phyloP scores from a whole-genome alignment of 2,797 vertebrate genomes.

The Liparis tanakae region DNA sequence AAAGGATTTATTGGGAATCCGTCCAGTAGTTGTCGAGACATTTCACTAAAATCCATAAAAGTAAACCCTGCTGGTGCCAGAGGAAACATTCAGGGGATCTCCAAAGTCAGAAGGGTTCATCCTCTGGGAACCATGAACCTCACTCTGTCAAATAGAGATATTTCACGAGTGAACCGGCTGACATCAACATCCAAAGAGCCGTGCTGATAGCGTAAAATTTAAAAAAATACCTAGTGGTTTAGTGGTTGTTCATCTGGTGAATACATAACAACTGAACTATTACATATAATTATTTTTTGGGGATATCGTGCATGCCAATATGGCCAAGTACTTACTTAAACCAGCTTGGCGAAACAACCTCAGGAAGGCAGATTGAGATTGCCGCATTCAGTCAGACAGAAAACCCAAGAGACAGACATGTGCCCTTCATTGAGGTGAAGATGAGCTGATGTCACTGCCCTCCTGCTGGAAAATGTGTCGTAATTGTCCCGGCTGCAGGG shows the following conservation, averaged over 20 bases:
- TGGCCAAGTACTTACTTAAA: conserved; percentile 24
- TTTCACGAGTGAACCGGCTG: neutral
- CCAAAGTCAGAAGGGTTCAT: neutral
- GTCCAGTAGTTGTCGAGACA: neutral
- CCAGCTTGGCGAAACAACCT: conserved; percentile 47
- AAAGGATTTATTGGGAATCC: neutral
- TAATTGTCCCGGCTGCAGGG: conserved; percentile 85
- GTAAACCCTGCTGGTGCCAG: neutral
- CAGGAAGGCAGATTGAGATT: conserved; percentile 46
- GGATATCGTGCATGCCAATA: conserved; percentile 25
- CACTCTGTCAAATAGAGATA: neutral
- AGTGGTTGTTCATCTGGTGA: conserved; percentile 19
- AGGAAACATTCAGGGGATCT: neutral
- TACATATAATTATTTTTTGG: conserved; percentile 1
- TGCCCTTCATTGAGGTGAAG: conserved; percentile 78
- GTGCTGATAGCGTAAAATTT: neutral
- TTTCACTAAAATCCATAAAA: neutral
- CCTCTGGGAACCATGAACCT: conserved; percentile 1
- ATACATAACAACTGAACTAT: conserved; percentile 13
- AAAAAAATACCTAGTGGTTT: conserved; percentile 1
- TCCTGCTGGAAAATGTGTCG: conserved; percentile 85
- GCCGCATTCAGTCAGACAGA: conserved; percentile 58
- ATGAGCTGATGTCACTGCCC: conserved; percentile 87
- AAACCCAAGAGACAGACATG: conserved; percentile 74
- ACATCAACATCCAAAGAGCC: neutral